Evolutionary conservation across 1,140 invertebrate genomes (phyloP).

Genomic region (Drosophila arizonae): DNA sequence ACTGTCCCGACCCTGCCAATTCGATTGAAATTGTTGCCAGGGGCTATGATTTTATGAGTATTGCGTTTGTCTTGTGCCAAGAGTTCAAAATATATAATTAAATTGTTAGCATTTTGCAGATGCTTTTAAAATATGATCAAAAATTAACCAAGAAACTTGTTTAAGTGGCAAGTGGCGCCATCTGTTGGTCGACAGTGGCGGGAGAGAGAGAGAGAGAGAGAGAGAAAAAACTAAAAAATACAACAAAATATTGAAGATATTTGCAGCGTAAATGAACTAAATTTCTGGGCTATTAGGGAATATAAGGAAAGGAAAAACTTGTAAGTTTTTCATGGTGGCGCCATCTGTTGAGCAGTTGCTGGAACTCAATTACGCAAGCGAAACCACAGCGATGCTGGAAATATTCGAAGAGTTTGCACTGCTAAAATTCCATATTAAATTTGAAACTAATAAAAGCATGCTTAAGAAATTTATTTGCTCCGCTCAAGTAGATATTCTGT

Average conservation of each 20-base stretch:
- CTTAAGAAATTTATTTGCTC: conserved; percentile 9
- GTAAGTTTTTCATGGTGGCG: conserved; percentile 6
- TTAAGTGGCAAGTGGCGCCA: conserved; percentile 27
- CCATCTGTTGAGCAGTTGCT: conserved; percentile 13
- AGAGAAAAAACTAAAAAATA: not conserved
- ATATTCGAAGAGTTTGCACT: not conserved
- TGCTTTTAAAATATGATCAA: conserved; percentile 44
- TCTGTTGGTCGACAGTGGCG: conserved; percentile 17
- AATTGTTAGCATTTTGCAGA: conserved; percentile 68
- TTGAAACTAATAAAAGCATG: too few relatives aligned
- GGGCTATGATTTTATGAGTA: conserved; percentile 73
- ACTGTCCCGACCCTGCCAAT: conserved; percentile 48
- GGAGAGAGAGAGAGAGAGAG: not conserved
- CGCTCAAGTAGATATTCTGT: conserved; percentile 1
- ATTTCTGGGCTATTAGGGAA: conserved; percentile 6
- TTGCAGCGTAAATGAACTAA: conserved; percentile 9
- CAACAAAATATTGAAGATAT: not conserved
- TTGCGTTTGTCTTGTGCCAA: conserved; percentile 51
- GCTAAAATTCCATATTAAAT: too few relatives aligned
- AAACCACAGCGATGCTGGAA: not conserved
- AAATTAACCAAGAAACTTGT: conserved; percentile 47
- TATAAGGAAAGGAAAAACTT: not conserved
- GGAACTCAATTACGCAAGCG: not conserved
- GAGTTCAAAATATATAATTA: conserved; percentile 71
- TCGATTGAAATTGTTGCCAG: conserved; percentile 77